Conservation (phyloP, 1,140 invertebrate species). For the Plectus sambesii region DNA sequence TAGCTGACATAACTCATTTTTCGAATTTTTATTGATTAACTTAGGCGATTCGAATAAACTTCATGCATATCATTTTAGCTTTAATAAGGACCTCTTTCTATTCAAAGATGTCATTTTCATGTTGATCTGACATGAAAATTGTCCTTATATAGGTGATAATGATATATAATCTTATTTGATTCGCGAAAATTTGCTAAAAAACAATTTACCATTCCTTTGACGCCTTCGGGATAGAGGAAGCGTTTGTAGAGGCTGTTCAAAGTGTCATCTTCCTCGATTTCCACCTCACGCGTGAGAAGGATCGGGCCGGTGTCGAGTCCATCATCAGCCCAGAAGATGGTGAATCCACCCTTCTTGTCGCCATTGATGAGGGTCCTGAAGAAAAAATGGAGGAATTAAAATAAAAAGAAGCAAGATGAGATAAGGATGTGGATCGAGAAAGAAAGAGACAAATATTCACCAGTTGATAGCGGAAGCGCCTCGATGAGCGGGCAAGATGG, state of each 20-base stretch:
- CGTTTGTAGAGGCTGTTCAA: conserved; percentile 81
- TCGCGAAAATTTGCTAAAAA: too few species aligned
- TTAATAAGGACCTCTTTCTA: too few species aligned
- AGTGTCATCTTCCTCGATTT: conserved; percentile 72
- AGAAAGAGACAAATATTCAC: too few species aligned
- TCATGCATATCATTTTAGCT: too few species aligned
- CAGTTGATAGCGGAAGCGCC: conserved; percentile 90
- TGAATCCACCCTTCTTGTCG: conserved; percentile 73
- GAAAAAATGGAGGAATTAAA: too few species aligned
- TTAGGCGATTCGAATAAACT: too few species aligned
- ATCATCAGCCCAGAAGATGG: conserved; percentile 92
- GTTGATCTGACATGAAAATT: not conserved
- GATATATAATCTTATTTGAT: too few species aligned
- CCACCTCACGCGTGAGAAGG: conserved; percentile 60
- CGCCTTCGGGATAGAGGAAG: conserved; percentile 63
- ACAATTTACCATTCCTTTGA: conserved; percentile 55
- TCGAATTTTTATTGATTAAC: too few species aligned
- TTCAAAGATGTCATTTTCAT: conserved; percentile 2
- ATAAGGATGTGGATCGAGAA: too few species aligned
- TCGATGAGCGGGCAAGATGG: conserved; percentile 71
- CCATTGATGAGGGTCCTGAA: conserved; percentile 87
- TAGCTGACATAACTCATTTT: too few species aligned
- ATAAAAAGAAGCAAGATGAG: too few species aligned
- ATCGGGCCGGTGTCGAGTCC: conserved; percentile 89
- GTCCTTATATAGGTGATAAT: too few species aligned